Evolutionary conservation across 2,888 invertebrate species (phyloP).

Genomic region (Pycnomerus fuliginosus): DNA sequence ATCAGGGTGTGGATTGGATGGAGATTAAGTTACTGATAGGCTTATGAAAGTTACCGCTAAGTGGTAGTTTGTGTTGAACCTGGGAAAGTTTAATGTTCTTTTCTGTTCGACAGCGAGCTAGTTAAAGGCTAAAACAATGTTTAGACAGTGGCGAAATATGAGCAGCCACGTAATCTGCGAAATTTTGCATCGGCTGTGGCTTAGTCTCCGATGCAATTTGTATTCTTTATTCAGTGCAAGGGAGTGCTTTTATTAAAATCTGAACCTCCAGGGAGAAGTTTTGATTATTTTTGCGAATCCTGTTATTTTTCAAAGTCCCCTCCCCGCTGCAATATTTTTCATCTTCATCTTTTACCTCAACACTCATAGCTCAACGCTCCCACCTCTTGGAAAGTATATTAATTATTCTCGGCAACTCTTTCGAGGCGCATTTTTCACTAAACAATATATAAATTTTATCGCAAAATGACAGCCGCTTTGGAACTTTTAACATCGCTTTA

Average conservation of each 20-base stretch:
- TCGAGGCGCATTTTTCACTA: conserved; percentile 14
- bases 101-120: no score
- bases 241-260: conserved; percentile 14
- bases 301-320: conserved; percentile 14
- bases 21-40: no score
- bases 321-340: conserved; percentile 20
- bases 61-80: no score
- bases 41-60: no score
- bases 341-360: conserved; percentile 14
- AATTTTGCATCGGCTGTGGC: no score
- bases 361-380: conserved; percentile 18
- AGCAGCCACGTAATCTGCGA: no score
- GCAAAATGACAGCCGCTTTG: conserved; percentile 2
- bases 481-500: not conserved
- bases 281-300: conserved; percentile 16
- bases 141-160: no score
- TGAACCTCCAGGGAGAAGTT: conserved; percentile 8
- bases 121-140: no score
- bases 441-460: conserved; percentile 18
- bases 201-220: no score
- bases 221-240: conserved; percentile 14
- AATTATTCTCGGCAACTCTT: conserved; percentile 20
- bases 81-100: no score
- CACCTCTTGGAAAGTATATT: conserved; percentile 15
- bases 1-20: no score